Evolutionary conservation across 2,888 invertebrate genomes (phyloP).

Genomic region (Shargacucullia verbasci): DNA sequence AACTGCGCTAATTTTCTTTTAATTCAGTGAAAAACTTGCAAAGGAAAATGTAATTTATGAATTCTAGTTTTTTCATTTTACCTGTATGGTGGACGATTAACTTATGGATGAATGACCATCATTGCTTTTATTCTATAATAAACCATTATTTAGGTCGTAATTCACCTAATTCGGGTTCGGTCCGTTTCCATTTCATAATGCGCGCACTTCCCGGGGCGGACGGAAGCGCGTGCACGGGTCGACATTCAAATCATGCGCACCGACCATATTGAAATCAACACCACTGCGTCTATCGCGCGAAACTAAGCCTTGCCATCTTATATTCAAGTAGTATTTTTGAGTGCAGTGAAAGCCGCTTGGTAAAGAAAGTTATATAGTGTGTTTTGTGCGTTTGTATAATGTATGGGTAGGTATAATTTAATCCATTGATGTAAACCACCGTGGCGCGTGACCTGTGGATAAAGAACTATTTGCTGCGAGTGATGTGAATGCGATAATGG

Average conservation of each 20-base stretch:
- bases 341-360: conserved; percentile 71
- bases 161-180: conserved; percentile 49
- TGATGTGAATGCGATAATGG: conserved; percentile 53
- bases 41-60: too few relatives aligned
- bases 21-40: too few relatives aligned
- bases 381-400: conserved; percentile 47
- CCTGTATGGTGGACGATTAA: too few relatives aligned
- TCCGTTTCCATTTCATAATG: conserved; percentile 66
- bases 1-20: too few relatives aligned
- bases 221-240: conserved; percentile 74
- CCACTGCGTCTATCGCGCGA: conserved; percentile 42
- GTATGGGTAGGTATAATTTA: conserved; percentile 69
- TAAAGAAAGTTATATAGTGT: conserved; percentile 79
- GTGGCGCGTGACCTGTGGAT: conserved; percentile 73
- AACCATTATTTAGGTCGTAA: conserved; percentile 38
- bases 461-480: conserved; percentile 59
- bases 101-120: conserved; percentile 8
- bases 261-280: conserved; percentile 60
- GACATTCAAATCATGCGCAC: conserved; percentile 73
- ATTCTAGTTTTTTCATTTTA: too few relatives aligned
- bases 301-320: conserved; percentile 56
- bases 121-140: conserved; percentile 18
- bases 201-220: conserved; percentile 66
- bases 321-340: conserved; percentile 53
- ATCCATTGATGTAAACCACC: conserved; percentile 74